Percentiles rank a stretch among this genome's conserved stretches.
phyloP scores from a whole-genome alignment of 2,888 invertebrate species.

The Campoplex nolae region DNA sequence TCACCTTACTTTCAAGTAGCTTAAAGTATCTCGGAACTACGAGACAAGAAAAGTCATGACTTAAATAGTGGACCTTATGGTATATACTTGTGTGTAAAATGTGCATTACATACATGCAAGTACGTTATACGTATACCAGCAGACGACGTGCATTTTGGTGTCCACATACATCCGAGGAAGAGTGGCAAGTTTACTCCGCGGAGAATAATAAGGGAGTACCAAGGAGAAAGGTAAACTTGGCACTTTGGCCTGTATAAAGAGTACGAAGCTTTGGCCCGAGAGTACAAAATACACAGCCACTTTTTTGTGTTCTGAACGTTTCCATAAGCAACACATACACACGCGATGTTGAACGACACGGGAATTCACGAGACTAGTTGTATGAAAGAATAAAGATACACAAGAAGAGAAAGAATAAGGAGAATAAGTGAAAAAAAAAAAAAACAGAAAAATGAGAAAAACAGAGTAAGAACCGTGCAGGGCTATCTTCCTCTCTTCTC shows the following conservation, averaged over 20 bases:
- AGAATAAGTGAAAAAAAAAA: conserved; percentile 71
- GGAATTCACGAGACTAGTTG: conserved; percentile 63
- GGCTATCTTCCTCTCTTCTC: conserved; percentile 75
- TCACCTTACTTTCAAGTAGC: conserved; percentile 66
- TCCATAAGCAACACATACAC: conserved; percentile 35
- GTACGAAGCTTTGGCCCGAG: conserved; percentile 30
- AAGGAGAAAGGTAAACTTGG: conserved; percentile 69
- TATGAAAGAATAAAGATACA: conserved; percentile 68
- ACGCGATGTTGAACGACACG: conserved; percentile 58
- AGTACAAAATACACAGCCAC: conserved; percentile 27
- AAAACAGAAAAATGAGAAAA: conserved; percentile 59
- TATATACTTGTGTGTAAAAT: conserved; percentile 19
- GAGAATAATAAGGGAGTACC: conserved; percentile 69
- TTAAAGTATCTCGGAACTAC: conserved; percentile 66
- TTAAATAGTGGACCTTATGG: conserved; percentile 59
- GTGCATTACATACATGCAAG: conserved; percentile 17
- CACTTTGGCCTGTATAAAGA: conserved; percentile 63
- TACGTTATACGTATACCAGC: not conserved
- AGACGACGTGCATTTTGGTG: conserved; percentile 31
- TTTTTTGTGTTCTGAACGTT: conserved; percentile 42
- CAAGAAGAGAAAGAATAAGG: conserved; percentile 67
- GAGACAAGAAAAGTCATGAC: conserved; percentile 66
- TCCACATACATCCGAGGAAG: conserved; percentile 57
- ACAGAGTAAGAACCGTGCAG: conserved; percentile 69
- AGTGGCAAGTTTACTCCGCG: conserved; percentile 70